Base-by-base conservation (phyloP, 2,888 invertebrate species). In the Listrodromus nycthemerus region DNA sequence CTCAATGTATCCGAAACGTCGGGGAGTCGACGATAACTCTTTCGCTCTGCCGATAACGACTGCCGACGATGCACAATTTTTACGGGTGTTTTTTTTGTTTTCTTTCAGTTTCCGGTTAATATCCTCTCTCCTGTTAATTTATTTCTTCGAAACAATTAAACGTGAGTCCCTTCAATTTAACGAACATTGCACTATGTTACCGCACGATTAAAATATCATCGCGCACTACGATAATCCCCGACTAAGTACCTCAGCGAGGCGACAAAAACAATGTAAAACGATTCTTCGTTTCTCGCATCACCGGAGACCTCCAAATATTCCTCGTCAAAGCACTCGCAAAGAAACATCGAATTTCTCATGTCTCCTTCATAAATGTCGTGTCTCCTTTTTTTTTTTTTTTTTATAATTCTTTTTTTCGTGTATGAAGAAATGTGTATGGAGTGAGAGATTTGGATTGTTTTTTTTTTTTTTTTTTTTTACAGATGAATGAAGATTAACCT, bases 261-360 rank as follows among this genome's bases (percentile, higher is more conserved):
- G 16, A 58, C n/a, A 30, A 61, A 61, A 61, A 30, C 30, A 30
- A 16, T 61, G 27, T 61, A 55, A 55, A 55, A 55, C 55, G 55
- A 30, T 61, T 61, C 30, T 61, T 61, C 61, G 30, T 30, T 61
- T 61, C 30, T n/a, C 61, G 30, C 61, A 61, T 27, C 30, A 55
- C 30, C 61, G 61, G 16, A 16, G 16, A 61, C 16, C 30, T 16
- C 16, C 61, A 30, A 61, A 61, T 13, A 61, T 61, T 61, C 61
- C 27, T 61, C 61, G 61, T 61, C 30, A 61, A 16, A 61, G 30
- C 61, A 61, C 61, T 55, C 30, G 61, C 27, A 30, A 61, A 5
- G 30, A 61, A 61, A 61, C 27, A 61, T 61, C 61, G 30, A 61
- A 61, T 61, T 61, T 61, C 61, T 61, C 61, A 55, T 55, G 24